A percentile compares a stretch with the other conserved stretches of the same genome.
phyloP scores from a whole-genome alignment of 2,113 vertebrate genomes.

The Carassius auratus region DNA sequence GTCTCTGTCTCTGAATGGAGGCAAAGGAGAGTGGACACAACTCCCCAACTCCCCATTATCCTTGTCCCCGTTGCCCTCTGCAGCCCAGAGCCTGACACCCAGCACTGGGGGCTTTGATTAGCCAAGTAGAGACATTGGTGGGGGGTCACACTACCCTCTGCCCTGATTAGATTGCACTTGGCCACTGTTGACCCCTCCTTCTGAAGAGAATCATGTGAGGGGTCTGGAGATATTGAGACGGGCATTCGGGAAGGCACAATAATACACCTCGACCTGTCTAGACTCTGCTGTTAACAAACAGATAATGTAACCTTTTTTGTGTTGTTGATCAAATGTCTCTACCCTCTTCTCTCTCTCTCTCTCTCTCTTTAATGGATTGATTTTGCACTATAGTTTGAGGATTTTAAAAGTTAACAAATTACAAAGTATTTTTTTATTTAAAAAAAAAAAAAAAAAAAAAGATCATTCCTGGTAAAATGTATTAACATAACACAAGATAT shows the following conservation, averaged over 20 bases:
- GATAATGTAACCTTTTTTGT: constrained; percentile 85
- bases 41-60: constrained; percentile 75
- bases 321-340: constrained; percentile 70
- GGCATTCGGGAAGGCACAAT: constrained; percentile 57
- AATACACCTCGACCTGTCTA: constrained; percentile 91
- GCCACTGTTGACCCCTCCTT: constrained; percentile 93
- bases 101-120: constrained; percentile 90
- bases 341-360: constrained; percentile 6
- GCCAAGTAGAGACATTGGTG: constrained; percentile 83
- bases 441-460: too few species aligned
- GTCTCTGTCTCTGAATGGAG: constrained; percentile 90
- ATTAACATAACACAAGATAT: background rate
- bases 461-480: background rate
- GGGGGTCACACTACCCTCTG: constrained; percentile 66
- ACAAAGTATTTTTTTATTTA: too few species aligned
- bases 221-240: constrained; percentile 66
- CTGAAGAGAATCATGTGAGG: constrained; percentile 84
- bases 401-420: background rate
- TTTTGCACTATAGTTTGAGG: background rate
- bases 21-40: constrained; percentile 90
- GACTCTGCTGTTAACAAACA: constrained; percentile 86
- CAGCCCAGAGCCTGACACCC: constrained; percentile 54
- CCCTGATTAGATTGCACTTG: constrained; percentile 86
- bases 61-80: constrained; percentile 69
- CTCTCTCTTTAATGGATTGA: background rate